These are phyloP conservation scores for Smittia sp. DNA, from an alignment of 2,888 invertebrate genomes.

Conservation along the genomic window DNA sequence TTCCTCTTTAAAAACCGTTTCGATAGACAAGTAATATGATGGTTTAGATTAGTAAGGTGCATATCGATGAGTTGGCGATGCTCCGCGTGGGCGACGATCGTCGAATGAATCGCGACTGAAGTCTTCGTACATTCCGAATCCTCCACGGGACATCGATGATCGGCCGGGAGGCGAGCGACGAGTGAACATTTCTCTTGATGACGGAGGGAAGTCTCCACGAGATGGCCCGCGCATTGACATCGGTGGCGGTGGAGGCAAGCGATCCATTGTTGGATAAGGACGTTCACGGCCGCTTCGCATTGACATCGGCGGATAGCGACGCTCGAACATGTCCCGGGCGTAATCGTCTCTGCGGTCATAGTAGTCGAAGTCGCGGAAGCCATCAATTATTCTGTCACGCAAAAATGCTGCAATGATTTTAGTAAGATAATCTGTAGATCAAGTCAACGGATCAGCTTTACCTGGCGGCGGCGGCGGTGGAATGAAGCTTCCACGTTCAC, in stretches of 20 bases:
- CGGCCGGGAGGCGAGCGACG: constrained; percentile 70
- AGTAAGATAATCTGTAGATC: constrained; percentile 52
- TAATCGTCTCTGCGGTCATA: constrained; percentile 80
- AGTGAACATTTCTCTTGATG: constrained; percentile 70
- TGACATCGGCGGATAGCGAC: constrained; percentile 62
- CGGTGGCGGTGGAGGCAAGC: constrained; percentile 75
- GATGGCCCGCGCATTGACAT: constrained; percentile 67
- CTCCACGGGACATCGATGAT: constrained; percentile 51
- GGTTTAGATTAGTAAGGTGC: constrained; percentile 62
- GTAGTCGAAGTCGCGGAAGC: constrained; percentile 78
- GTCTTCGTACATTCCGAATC: constrained; percentile 72
- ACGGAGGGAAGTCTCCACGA: constrained; percentile 57
- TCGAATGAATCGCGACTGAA: constrained; percentile 86
- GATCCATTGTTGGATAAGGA: constrained; percentile 75
- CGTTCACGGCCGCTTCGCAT: constrained; percentile 55
- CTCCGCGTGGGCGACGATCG: constrained; percentile 72
- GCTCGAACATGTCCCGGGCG: constrained; percentile 75
- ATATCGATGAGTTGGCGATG: constrained; percentile 80
- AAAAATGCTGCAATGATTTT: constrained; percentile 64
- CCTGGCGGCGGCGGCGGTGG: constrained; percentile 81
- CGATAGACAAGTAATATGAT: background rate
- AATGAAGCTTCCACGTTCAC: constrained; percentile 61
- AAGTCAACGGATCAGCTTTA: background rate
- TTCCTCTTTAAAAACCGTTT: too few relatives aligned
- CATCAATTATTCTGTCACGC: constrained; percentile 88